Evolutionary conservation across 1,140 invertebrate species (phyloP).

Genomic region (Drosophila dunni): DNA sequence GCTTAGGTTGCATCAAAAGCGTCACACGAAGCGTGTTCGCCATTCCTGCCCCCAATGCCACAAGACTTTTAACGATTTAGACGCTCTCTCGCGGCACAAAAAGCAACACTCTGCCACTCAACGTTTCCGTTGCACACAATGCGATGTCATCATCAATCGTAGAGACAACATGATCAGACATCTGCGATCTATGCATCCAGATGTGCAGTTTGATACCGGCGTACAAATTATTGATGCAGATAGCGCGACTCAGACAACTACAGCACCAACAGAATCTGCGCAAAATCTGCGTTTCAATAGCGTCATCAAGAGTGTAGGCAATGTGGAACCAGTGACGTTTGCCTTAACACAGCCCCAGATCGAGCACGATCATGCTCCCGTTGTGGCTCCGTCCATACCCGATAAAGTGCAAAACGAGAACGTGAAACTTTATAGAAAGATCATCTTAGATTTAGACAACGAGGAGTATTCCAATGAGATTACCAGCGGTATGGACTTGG

Average conservation of each 20-base stretch:
- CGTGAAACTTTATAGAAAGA: conserved; percentile 76
- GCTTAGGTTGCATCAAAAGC: conserved; percentile 59
- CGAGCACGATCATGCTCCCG: conserved; percentile 3
- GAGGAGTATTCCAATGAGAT: conserved; percentile 71
- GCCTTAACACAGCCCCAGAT: neutral
- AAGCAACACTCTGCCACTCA: conserved; percentile 85
- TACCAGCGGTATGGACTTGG: conserved; percentile 27
- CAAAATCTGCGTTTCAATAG: conserved; percentile 56
- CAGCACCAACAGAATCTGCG: neutral
- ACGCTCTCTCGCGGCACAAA: conserved; percentile 59
- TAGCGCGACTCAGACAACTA: neutral
- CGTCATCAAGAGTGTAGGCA: conserved; percentile 76
- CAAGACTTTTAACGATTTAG: conserved; percentile 64
- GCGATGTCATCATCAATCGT: conserved; percentile 86
- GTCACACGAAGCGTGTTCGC: conserved; percentile 51
- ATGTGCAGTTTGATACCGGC: conserved; percentile 50
- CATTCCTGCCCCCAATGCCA: conserved; percentile 56
- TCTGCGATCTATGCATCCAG: conserved; percentile 88
- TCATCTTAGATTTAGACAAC: conserved; percentile 68
- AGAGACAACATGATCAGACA: conserved; percentile 89
- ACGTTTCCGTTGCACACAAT: conserved; percentile 87
- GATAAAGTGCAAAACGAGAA: conserved; percentile 60
- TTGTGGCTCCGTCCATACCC: conserved; percentile 15
- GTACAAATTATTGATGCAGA: conserved; percentile 43
- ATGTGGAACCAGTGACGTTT: conserved; percentile 66